A percentile compares a stretch with the other conserved stretches of the same genome.
These are phyloP conservation scores for Anhinga anhinga DNA, from an alignment of 2,113 vertebrate genomes.

Conservation along the genomic window DNA sequence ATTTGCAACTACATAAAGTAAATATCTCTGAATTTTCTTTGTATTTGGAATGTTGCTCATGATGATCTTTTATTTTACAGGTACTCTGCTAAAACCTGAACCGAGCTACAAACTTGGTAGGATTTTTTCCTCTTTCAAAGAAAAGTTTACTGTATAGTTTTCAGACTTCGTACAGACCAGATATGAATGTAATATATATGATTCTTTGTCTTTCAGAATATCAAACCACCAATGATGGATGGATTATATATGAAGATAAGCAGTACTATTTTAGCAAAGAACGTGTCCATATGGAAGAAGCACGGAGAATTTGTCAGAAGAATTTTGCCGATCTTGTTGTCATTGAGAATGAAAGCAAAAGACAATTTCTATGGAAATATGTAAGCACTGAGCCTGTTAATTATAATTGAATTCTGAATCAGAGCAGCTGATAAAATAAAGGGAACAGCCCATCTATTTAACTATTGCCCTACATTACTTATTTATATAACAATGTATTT, in stretches of 20 bases:
- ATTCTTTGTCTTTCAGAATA: conserved; percentile 70
- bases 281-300: conserved; percentile 78
- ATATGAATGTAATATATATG: background rate
- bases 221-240: conserved; percentile 82
- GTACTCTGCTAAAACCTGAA: conserved; percentile 16
- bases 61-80: background rate
- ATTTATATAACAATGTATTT: background rate
- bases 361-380: conserved; percentile 88
- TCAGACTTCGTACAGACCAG: background rate
- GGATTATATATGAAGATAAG: conserved; percentile 82
- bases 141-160: background rate
- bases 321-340: conserved; percentile 86
- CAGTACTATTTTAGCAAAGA: conserved; percentile 87
- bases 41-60: background rate
- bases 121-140: background rate
- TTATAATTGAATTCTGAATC: background rate
- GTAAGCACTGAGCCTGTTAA: conserved; percentile 64
- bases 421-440: background rate
- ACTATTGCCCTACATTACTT: background rate
- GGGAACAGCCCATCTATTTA: background rate
- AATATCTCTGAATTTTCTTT: background rate
- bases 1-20: background rate
- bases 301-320: conserved; percentile 80
- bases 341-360: conserved; percentile 83
- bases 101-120: background rate